A percentile compares a stretch with the other conserved stretches of the same genome.
Conservation (phyloP, 1,140 invertebrate genomes). For the Kradibia gibbosae region DNA sequence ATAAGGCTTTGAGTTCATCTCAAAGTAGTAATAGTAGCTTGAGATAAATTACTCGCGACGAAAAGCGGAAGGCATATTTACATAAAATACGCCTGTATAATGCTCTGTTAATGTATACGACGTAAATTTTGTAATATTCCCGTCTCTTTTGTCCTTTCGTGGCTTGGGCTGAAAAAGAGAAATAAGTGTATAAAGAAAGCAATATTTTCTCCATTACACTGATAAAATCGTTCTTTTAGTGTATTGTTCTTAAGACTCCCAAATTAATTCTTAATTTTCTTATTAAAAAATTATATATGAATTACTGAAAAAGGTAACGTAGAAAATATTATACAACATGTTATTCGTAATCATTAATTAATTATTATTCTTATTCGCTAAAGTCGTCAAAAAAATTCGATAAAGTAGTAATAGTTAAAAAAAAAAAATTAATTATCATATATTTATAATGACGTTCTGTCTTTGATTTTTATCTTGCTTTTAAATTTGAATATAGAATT, state of each 20-base stretch:
- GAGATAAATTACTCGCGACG: neutral
- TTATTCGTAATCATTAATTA: too few relatives aligned
- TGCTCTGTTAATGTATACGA: conserved; percentile 28
- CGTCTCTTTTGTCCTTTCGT: neutral
- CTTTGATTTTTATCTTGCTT: too few relatives aligned
- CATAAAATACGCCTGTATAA: conserved; percentile 39
- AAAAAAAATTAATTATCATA: too few relatives aligned
- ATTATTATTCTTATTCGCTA: too few relatives aligned
- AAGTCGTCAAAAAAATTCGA: too few relatives aligned
- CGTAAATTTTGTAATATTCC: neutral
- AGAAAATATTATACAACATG: too few relatives aligned
- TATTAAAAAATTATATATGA: too few relatives aligned
- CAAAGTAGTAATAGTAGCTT: neutral
- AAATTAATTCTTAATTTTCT: neutral
- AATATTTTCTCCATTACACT: neutral
- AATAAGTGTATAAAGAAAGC: neutral
- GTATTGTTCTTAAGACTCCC: neutral
- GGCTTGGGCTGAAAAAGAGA: neutral
- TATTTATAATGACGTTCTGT: too few relatives aligned
- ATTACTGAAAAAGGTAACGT: too few relatives aligned
- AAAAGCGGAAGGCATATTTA: conserved; percentile 45
- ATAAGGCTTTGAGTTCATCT: neutral
- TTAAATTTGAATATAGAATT: too few relatives aligned
- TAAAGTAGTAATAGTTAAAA: too few relatives aligned
- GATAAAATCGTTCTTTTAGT: neutral